Evolutionary conservation across 2,113 vertebrate species (phyloP).

Genomic region (Terrapene triunguis): DNA sequence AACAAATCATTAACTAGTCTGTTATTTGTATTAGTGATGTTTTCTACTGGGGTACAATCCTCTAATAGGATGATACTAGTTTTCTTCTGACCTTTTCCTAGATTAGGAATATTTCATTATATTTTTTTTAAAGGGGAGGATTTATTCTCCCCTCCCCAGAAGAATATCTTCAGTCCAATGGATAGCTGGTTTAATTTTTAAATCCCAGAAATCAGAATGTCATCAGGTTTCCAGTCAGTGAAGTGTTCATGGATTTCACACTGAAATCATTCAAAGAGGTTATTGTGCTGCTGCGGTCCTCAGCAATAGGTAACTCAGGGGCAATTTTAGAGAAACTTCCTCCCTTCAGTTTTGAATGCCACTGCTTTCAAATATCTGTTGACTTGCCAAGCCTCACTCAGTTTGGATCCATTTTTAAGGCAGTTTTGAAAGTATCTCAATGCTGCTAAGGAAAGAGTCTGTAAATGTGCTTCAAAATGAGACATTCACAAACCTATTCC

Average conservation of each 20-base stretch:
- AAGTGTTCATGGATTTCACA: constrained; percentile 72
- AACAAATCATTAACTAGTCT: rapidly evolving
- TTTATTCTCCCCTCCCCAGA: constrained; percentile 61
- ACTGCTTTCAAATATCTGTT: constrained; percentile 55
- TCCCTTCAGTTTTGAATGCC: constrained; percentile 53
- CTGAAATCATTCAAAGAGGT: constrained; percentile 73
- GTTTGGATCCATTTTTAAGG: constrained; percentile 45
- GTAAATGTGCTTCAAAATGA: constrained; percentile 18
- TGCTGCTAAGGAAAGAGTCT: not conserved
- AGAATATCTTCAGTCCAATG: constrained; percentile 66
- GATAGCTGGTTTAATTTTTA: constrained; percentile 68
- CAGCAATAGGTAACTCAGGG: constrained; percentile 76
- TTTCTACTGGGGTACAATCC: constrained; percentile 21
- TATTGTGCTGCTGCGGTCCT: constrained; percentile 71
- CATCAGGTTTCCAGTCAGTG: constrained; percentile 72
- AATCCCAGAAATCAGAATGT: constrained; percentile 71
- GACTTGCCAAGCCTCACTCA: constrained; percentile 66
- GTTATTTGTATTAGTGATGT: not conserved
- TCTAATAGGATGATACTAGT: constrained; percentile 42
- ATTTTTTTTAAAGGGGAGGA: constrained; percentile 64
- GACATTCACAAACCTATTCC: not conserved
- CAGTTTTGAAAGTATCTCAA: constrained; percentile 41
- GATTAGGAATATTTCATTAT: constrained; percentile 52
- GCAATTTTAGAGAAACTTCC: constrained; percentile 67
- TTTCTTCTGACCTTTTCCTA: constrained; percentile 53